phyloP scores from a whole-genome alignment of 2,113 vertebrate genomes.

The Hippocampus barbouri region DNA sequence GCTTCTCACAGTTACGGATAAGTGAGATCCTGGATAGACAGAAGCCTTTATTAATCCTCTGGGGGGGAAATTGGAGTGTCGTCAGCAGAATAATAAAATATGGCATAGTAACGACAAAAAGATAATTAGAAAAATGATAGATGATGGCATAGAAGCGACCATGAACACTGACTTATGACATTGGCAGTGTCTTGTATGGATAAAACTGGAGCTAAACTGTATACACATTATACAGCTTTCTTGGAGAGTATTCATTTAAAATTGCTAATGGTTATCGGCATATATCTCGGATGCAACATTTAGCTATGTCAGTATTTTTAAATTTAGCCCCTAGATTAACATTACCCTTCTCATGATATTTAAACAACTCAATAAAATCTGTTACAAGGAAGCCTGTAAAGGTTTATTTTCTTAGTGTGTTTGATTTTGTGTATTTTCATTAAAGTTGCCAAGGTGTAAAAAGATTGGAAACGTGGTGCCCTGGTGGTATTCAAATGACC shows the following conservation, averaged over 20 bases:
- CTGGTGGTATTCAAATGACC: constrained; percentile 32
- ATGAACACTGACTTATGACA: constrained; percentile 58
- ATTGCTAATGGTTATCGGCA: constrained; percentile 20
- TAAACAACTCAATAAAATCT: constrained; percentile 1
- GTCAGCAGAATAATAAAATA: constrained; percentile 62
- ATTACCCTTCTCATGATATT: background rate
- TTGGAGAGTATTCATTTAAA: constrained; percentile 29
- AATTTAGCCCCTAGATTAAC: constrained; percentile 10
- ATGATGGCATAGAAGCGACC: constrained; percentile 44
- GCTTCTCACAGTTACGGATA: constrained; percentile 95
- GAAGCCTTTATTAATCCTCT: constrained; percentile 61
- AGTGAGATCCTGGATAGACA: constrained; percentile 86
- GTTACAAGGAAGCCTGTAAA: constrained; percentile 4
- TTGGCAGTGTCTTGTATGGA: constrained; percentile 39
- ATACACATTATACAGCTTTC: constrained; percentile 33
- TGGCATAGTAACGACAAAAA: constrained; percentile 57
- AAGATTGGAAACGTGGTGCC: constrained; percentile 16
- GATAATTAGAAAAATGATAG: constrained; percentile 68
- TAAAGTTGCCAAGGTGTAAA: constrained; percentile 5
- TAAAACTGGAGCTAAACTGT: constrained; percentile 41
- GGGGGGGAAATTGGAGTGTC: constrained; percentile 54
- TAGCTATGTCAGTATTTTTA: constrained; percentile 12
- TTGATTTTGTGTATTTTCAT: constrained; percentile 14
- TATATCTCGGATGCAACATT: constrained; percentile 28
- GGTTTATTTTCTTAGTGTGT: constrained; percentile 6